These are phyloP conservation scores for Cosmopolites sordidus DNA, from an alignment of 2,888 invertebrate genomes.

Conservation along the genomic window DNA sequence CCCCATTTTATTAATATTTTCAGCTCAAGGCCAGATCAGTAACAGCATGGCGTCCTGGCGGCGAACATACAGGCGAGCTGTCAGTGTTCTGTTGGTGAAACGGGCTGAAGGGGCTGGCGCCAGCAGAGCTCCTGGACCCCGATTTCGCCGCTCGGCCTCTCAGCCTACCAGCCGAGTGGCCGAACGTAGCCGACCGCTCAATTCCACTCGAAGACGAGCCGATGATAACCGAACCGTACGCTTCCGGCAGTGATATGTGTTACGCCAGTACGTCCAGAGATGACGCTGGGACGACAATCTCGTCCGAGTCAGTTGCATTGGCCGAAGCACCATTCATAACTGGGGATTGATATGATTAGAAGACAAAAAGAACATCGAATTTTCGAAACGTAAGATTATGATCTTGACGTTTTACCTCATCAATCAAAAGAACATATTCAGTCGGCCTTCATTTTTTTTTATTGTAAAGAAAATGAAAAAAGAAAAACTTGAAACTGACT, in stretches of 20 bases:
- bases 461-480: too few species aligned
- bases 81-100: constrained; percentile 79
- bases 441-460: too few species aligned
- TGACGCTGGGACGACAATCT: too few species aligned
- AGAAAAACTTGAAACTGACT: too few species aligned
- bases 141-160: constrained; percentile 20
- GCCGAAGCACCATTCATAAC: not conserved
- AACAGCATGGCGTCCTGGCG: constrained; percentile 69
- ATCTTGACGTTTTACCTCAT: not conserved
- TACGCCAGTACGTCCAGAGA: not conserved
- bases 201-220: constrained; percentile 17
- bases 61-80: constrained; percentile 67
- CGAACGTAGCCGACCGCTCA: constrained; percentile 13
- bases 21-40: constrained; percentile 74
- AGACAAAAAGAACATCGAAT: not conserved
- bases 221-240: constrained; percentile 10
- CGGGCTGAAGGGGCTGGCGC: constrained; percentile 41
- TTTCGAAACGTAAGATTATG: not conserved
- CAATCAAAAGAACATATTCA: not conserved
- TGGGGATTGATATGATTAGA: not conserved
- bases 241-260: constrained; percentile 16
- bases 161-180: constrained; percentile 35
- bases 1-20: constrained; percentile 41
- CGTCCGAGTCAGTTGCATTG: not conserved
- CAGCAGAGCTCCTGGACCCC: constrained; percentile 31